These are phyloP conservation scores for Xylota segnis DNA, from an alignment of 2,888 invertebrate genomes.

Conservation along the genomic window DNA sequence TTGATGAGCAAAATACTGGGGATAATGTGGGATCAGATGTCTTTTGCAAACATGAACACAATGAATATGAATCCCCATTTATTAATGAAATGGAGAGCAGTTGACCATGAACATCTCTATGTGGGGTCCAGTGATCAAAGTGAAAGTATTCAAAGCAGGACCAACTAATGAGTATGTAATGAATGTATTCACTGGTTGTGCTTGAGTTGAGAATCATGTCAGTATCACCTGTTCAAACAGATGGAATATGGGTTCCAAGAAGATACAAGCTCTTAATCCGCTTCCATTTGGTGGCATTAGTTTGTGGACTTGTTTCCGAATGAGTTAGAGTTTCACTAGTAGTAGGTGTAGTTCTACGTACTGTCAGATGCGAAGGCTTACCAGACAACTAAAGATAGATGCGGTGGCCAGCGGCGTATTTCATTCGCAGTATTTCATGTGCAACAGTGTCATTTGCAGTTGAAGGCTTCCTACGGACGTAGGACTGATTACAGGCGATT, in stretches of 20 bases:
- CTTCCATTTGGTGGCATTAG: background rate
- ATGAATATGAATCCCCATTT: slow-evolving; percentile 18
- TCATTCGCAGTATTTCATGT: too few relatives aligned
- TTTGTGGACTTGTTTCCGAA: too few relatives aligned
- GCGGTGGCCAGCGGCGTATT: too few relatives aligned
- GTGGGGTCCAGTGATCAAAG: slow-evolving; percentile 18
- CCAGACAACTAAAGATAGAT: too few relatives aligned
- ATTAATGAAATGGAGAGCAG: slow-evolving; percentile 1
- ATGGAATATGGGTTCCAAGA: background rate
- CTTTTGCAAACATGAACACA: slow-evolving; percentile 14
- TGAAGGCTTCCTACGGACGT: too few relatives aligned
- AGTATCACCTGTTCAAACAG: background rate
- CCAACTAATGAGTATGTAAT: slow-evolving; percentile 5
- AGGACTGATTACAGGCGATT: too few relatives aligned
- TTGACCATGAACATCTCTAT: background rate
- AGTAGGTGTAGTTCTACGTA: too few relatives aligned
- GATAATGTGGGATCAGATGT: slow-evolving; percentile 14
- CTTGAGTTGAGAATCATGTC: background rate
- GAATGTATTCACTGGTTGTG: background rate
- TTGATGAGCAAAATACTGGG: slow-evolving; percentile 13
- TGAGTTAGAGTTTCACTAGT: too few relatives aligned
- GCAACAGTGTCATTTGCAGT: too few relatives aligned
- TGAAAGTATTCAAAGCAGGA: background rate
- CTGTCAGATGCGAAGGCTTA: too few relatives aligned
- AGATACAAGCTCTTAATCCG: background rate